These are phyloP conservation scores for Myotis daubentonii DNA, from an alignment of 2,797 vertebrate species.

Conservation along the genomic window DNA sequence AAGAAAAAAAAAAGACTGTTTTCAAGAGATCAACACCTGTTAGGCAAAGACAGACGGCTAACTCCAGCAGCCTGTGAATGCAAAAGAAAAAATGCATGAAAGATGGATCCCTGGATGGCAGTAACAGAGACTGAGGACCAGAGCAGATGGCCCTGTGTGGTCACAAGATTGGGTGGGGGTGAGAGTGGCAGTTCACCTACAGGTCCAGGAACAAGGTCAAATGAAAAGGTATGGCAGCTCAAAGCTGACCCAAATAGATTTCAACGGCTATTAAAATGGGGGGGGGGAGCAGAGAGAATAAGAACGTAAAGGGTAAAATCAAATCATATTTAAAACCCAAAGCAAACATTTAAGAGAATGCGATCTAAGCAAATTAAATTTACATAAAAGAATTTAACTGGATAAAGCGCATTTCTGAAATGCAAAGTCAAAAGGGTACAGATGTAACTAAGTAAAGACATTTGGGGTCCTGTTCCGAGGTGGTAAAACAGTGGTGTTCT, in stretches of 20 bases:
- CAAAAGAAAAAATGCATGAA: slow-evolving; percentile 16
- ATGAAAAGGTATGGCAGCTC: neutral
- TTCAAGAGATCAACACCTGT: slow-evolving; percentile 58
- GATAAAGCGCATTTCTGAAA: slow-evolving; percentile 39
- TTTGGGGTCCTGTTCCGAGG: neutral
- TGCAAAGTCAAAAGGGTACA: neutral
- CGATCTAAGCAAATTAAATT: slow-evolving; percentile 37
- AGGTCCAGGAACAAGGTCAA: neutral
- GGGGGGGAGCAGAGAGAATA: neutral
- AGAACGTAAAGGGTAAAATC: neutral
- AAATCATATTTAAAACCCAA: neutral
- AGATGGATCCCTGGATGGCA: neutral
- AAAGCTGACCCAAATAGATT: neutral
- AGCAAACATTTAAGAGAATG: neutral
- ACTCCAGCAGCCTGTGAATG: neutral
- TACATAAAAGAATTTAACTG: neutral
- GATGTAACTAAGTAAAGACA: neutral
- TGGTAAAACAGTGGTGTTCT: neutral
- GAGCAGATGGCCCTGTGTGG: neutral
- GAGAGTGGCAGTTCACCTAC: neutral
- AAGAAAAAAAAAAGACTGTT: slow-evolving; percentile 37
- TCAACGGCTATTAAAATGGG: neutral
- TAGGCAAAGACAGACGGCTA: slow-evolving; percentile 33
- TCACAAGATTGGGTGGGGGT: neutral
- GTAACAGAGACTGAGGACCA: neutral